These are phyloP conservation scores for Phenganax stokvisi DNA, from an alignment of 92 coral and sea anemone species.

Conservation along the genomic window DNA sequence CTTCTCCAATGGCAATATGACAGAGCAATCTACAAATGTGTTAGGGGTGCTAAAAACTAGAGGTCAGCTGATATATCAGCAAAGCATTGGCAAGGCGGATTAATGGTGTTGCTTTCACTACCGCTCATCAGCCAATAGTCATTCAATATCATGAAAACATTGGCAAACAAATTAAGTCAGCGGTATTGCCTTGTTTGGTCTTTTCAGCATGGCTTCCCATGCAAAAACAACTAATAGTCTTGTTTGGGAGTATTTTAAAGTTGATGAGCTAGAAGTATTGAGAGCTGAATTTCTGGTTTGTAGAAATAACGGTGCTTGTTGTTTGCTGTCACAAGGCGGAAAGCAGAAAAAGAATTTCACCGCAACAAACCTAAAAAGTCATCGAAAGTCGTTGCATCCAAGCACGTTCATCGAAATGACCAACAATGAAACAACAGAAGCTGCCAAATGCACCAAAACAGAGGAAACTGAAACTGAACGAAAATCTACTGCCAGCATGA, in stretches of 20 bases:
- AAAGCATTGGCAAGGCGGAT: too few species aligned
- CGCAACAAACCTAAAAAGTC: neutral
- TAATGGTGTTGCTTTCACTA: too few species aligned
- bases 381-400: neutral
- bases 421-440: neutral
- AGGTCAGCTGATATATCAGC: too few species aligned
- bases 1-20: constrained; percentile 58
- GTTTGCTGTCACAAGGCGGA: neutral
- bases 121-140: too few species aligned
- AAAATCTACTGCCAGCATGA: neutral
- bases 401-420: neutral
- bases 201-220: too few species aligned
- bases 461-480: neutral
- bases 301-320: neutral
- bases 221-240: too few species aligned
- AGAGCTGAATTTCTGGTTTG: neutral
- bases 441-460: too few species aligned
- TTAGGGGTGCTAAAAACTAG: constrained; percentile 47
- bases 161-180: too few species aligned
- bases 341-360: neutral
- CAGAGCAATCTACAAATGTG: constrained; percentile 47
- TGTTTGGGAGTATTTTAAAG: neutral
- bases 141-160: too few species aligned
- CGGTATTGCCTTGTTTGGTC: too few species aligned
- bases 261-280: neutral